Evolutionary conservation across 2,797 vertebrate genomes (phyloP), one percentile per base, ranked within the genome.

Genomic region (Erpetoichthys calabaricus): DNA sequence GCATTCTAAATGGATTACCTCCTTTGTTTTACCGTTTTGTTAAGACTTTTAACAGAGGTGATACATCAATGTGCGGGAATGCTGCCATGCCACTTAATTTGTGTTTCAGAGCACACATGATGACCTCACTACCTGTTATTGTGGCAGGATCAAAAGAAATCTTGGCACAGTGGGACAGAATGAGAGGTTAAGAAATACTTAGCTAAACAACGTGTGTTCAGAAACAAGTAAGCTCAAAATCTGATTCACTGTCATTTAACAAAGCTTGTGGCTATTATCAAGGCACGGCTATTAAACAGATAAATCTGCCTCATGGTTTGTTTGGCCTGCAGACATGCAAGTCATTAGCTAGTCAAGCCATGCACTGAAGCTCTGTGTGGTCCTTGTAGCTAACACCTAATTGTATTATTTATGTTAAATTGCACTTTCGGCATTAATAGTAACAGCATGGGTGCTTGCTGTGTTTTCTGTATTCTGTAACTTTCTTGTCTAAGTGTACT

Each of bases 341-440:
- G 68, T 63, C 60, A 69, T 67, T 43, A 41, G 41, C 53, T 42
- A 6, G 5, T 65, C 64, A 75, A 71, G 72, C 73, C 72, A 73
- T 73, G 76, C 69, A 76, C 57, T 72, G 61, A 61, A 70, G 62
- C 61, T 25, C 64, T 71, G 73, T 77, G 73, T 75, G 73, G 73
- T 70, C 73, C 41, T 42, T 42, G 41, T 7, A 54, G 41, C 53
- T 43, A 54, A 54, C 41, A 54, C 41, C 53, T 54, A 5, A 43
- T 54, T 42, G 5, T 42, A 43, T n/a, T 54, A 43, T 8, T 54
- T 6, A 41, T 42, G 3, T 54, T 53, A 53, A 53, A 41, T 4
- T 43, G 10, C 53, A 54, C 7, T 6, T 54, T 25, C 8, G 53
- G 53, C 7, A 41, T 43, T 54, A 54, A 25, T 25, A 25, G 25